Base-by-base conservation (phyloP, 2,888 invertebrate species). In the Lasioglossum malachurum region DNA sequence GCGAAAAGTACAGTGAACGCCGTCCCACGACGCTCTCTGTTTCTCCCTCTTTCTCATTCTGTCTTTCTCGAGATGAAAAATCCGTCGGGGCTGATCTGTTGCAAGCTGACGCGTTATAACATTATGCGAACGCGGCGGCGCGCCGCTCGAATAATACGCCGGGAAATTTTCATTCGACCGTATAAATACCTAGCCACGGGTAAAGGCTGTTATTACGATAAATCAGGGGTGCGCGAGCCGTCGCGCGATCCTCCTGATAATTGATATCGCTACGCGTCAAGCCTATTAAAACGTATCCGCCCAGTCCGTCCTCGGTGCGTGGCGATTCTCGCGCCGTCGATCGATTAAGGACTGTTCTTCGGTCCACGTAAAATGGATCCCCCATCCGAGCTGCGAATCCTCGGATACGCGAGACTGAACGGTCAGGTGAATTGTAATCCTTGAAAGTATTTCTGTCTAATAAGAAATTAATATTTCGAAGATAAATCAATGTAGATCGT, bases 161-260 rank as follows among this genome's bases (percentile, higher is more conserved):
- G 53, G 79, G 71, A 67, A 84, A 84, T 74, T 78, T 49, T 78
- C 69, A 84, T 84, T 27, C 60, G 74, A 60, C 31, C 71, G 78
- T 75, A 72, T 72, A 83, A 83, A 84, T 84, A 75, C 46, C 44
- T 69, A 67, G 35, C 67, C 67, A 19, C 60, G 19, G 49, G 35
- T 10, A 64, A 75, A 60, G 85, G 38, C 53, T 79, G 84, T 84
- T 72, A 84, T 85, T 84, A 79, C 84, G 84, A 85, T 84, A 79
- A 84, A 85, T 85, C 84, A 79, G 46, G 72, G 49, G 49, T 16
- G 73, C 53, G 44, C 72, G 35, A n/a, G 44, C 53, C 67, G n/a
- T 74, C 80, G 72, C 83, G 67, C 73, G 80, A 82, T 80, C 74
- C 23, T 57, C 46, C 67, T 69, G 84, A 83, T 84, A 84, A 84